phyloP scores from a whole-genome alignment of 2,113 vertebrate species.

The Epinephelus moara region DNA sequence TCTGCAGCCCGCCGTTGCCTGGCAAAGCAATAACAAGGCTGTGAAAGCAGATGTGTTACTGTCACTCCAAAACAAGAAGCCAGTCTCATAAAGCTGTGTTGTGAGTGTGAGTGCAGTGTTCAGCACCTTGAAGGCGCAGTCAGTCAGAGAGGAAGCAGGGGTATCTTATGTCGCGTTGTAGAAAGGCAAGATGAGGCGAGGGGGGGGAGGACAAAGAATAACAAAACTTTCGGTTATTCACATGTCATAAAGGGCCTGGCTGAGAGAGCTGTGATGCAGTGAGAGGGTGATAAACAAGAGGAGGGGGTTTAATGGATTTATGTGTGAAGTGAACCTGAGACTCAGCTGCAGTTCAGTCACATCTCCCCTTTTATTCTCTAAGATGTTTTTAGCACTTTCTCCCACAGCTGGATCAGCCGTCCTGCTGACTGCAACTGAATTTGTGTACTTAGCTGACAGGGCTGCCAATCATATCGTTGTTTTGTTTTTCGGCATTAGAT shows the following conservation, averaged over 20 bases:
- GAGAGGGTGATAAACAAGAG: constrained; percentile 15
- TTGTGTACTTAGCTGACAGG: neutral
- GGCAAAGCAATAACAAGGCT: constrained; percentile 37
- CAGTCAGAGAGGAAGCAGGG: constrained; percentile 29
- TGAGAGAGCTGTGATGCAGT: neutral
- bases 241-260: constrained; percentile 7
- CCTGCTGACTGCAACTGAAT: constrained; percentile 2
- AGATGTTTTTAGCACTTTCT: constrained; percentile 7
- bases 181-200: constrained; percentile 28
- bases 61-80: constrained; percentile 48
- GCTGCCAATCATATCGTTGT: constrained; percentile 1
- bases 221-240: constrained; percentile 42
- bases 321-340: neutral
- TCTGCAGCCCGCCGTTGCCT: neutral
- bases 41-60: constrained; percentile 22
- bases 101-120: constrained; percentile 17
- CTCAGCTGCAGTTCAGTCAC: constrained; percentile 8
- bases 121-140: constrained; percentile 28
- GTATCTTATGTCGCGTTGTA: constrained; percentile 34
- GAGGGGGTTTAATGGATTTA: neutral
- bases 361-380: neutral
- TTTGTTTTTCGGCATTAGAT: neutral
- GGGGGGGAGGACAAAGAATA: neutral
- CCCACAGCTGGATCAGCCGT: constrained; percentile 21
- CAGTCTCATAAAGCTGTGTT: constrained; percentile 28